Evolutionary conservation across 2,888 invertebrate genomes (phyloP).

Genomic region (Clostera curtula): DNA sequence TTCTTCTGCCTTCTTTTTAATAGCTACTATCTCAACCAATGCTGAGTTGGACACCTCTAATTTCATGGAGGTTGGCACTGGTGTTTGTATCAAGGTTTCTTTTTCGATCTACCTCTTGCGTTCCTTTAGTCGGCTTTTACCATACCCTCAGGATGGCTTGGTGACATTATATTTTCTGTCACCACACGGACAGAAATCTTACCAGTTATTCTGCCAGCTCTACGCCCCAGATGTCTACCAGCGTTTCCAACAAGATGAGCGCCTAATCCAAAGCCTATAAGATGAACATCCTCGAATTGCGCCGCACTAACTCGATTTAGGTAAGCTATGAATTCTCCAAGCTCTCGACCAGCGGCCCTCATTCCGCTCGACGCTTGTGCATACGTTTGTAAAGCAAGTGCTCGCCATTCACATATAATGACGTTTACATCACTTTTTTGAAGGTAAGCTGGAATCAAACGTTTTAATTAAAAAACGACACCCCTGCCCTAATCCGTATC

Average conservation of each 20-base stretch:
- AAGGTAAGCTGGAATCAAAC: constrained; percentile 28
- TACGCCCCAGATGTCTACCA: constrained; percentile 31
- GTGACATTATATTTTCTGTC: no score
- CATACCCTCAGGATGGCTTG: no score
- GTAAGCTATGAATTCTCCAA: constrained; percentile 38
- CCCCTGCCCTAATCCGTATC: no score
- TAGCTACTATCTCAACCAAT: no score
- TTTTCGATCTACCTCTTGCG: no score
- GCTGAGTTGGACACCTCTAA: no score
- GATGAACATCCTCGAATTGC: constrained; percentile 27
- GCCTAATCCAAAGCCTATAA: constrained; percentile 45
- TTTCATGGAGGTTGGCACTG: no score
- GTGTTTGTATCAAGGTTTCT: no score
- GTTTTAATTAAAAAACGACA: background rate
- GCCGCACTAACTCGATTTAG: constrained; percentile 26
- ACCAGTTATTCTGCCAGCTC: constrained; percentile 40
- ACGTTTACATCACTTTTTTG: constrained; percentile 31
- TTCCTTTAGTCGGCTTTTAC: no score
- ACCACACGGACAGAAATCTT: no score
- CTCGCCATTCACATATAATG: constrained; percentile 42
- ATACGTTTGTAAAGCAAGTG: constrained; percentile 31
- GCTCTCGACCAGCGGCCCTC: constrained; percentile 32
- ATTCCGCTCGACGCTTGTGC: constrained; percentile 32
- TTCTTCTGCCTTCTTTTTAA: no score
- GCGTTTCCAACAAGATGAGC: constrained; percentile 43